Conservation (phyloP, 2,888 invertebrate genomes). For the Drosophila buzzatii region DNA sequence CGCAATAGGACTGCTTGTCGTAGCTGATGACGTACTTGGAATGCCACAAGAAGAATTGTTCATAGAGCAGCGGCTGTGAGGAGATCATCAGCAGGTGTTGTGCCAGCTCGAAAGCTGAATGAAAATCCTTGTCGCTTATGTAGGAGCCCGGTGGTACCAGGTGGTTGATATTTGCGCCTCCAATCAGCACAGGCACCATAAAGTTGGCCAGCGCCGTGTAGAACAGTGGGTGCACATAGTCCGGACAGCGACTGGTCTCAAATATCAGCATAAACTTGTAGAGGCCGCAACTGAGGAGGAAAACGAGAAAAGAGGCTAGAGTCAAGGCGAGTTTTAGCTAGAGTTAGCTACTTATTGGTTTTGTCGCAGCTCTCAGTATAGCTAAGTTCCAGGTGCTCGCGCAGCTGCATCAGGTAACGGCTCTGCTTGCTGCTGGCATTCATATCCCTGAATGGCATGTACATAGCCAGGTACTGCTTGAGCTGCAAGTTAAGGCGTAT, state of each 20-base stretch:
- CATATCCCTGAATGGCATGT: conserved; percentile 26
- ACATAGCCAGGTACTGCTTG: conserved; percentile 31
- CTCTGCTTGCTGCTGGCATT: conserved; percentile 24
- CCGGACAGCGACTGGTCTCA: conserved; percentile 88
- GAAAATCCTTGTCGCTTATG: conserved; percentile 88
- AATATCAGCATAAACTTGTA: conserved; percentile 89
- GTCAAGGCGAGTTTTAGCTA: background rate
- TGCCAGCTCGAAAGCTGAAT: conserved; percentile 86
- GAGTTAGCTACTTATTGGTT: conserved; percentile 29
- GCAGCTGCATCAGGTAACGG: conserved; percentile 34
- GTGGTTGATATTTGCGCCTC: conserved; percentile 87
- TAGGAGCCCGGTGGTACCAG: conserved; percentile 87
- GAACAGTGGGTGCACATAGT: conserved; percentile 88
- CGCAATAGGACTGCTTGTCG: conserved; percentile 47
- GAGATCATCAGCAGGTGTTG: conserved; percentile 84
- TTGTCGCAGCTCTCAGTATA: conserved; percentile 9
- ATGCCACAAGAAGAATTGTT: conserved; percentile 88
- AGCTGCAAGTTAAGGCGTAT: conserved; percentile 6
- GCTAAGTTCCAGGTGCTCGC: conserved; percentile 32
- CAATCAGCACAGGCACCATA: conserved; percentile 88
- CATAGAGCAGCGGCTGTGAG: conserved; percentile 86
- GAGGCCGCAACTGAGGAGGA: conserved; percentile 35
- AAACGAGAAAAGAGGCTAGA: background rate
- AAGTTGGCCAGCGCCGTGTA: conserved; percentile 65
- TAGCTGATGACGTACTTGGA: conserved; percentile 36